Conservation (phyloP, 2,797 vertebrate species). For the Chromis chromis region DNA sequence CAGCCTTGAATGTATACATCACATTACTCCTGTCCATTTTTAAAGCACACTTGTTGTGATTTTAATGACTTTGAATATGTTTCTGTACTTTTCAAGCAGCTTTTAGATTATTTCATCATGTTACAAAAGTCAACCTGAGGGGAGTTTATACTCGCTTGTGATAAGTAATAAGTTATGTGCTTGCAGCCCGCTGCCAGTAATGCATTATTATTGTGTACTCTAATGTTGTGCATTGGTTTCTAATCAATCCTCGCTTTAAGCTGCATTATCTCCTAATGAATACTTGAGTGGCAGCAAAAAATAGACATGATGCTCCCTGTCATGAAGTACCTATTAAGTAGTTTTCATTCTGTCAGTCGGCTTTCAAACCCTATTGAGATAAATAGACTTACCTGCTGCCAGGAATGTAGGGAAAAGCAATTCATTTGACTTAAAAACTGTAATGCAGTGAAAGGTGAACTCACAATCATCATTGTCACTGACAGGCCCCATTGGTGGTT, state of each 20-base stretch:
- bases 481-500: background rate
- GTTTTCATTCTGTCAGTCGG: conserved; percentile 5
- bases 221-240: conserved; percentile 49
- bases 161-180: conserved; percentile 27
- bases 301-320: conserved; percentile 16
- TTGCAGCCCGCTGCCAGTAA: conserved; percentile 53
- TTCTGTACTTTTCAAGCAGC: background rate
- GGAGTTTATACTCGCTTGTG: background rate
- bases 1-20: background rate
- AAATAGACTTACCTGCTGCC: background rate
- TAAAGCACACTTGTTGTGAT: background rate
- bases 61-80: background rate
- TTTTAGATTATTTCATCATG: background rate
- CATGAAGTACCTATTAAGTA: conserved; percentile 23
- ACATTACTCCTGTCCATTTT: background rate
- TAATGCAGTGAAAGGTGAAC: too few relatives aligned
- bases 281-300: conserved; percentile 55
- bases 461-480: background rate
- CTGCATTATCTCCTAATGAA: conserved; percentile 64
- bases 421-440: background rate
- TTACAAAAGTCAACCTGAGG: background rate
- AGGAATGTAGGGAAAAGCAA: background rate
- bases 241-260: conserved; percentile 55
- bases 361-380: background rate
- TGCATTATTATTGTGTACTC: conserved; percentile 26